Conservation (phyloP, 1,140 invertebrate genomes). For the Conus betulinus region DNA sequence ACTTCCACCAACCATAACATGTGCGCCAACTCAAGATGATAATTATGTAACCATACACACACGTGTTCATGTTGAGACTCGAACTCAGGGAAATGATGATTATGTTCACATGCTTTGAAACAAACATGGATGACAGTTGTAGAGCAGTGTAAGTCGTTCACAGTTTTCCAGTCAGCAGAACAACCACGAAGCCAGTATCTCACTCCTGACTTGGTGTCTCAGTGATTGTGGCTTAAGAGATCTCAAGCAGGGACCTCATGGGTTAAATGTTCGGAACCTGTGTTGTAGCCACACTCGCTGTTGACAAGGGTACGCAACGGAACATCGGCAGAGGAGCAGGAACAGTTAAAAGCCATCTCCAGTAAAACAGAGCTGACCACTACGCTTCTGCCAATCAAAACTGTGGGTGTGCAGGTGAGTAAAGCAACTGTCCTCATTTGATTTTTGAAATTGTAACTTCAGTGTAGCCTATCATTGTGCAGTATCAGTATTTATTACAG, state of each 20-base stretch:
- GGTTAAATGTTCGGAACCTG: background rate
- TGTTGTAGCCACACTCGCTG: constrained; percentile 87
- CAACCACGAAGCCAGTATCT: background rate
- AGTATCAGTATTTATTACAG: too few relatives aligned
- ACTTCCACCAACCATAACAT: too few relatives aligned
- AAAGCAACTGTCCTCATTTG: too few relatives aligned
- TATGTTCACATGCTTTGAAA: too few relatives aligned
- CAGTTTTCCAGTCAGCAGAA: background rate
- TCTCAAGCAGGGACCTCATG: too few relatives aligned
- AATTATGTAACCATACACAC: too few relatives aligned
- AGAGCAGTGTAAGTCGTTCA: background rate
- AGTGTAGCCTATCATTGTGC: too few relatives aligned
- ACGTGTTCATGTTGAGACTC: too few relatives aligned
- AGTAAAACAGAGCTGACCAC: constrained; percentile 51
- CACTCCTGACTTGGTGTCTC: background rate
- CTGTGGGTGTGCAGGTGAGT: constrained; percentile 94
- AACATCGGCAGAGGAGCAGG: constrained; percentile 78
- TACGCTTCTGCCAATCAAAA: constrained; percentile 90
- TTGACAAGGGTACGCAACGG: constrained; percentile 90
- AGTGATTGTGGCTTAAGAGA: background rate
- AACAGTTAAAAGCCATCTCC: constrained; percentile 62
- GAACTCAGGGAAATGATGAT: too few relatives aligned
- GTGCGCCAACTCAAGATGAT: too few relatives aligned
- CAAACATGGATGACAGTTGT: background rate
- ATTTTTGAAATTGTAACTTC: too few relatives aligned